Conservation (phyloP, 2,797 vertebrate genomes). For the Poeciliopsis presidionis region DNA sequence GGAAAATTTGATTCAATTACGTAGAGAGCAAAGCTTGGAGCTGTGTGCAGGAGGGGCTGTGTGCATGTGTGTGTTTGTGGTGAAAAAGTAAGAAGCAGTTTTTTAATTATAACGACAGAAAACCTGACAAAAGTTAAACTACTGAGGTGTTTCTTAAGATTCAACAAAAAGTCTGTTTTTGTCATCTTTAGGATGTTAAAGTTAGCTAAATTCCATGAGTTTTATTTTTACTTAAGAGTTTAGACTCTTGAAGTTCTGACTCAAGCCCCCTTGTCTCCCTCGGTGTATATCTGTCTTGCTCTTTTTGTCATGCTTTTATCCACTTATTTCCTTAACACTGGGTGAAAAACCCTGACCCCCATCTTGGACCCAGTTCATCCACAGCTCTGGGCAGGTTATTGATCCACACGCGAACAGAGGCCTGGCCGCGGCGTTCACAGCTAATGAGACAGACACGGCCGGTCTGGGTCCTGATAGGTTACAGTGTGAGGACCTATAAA, state of each 20-base stretch:
- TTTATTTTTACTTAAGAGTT: not conserved
- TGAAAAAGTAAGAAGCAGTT: constrained; percentile 21
- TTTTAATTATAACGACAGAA: constrained; percentile 33
- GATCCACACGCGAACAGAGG: constrained; percentile 54
- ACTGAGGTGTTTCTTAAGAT: not conserved
- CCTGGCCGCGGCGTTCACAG: constrained; percentile 51
- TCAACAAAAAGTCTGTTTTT: not conserved
- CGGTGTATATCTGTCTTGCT: constrained; percentile 19
- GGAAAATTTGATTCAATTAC: constrained; percentile 71
- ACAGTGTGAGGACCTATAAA: constrained; percentile 54
- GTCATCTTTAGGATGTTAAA: not conserved
- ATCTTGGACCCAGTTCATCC: constrained; percentile 63
- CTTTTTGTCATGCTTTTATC: constrained; percentile 66
- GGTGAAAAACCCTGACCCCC: constrained; percentile 68
- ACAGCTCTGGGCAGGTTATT: constrained; percentile 72
- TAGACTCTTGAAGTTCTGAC: not conserved
- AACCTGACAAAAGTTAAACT: constrained; percentile 5
- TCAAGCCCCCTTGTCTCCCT: constrained; percentile 14
- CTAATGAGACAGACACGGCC: constrained; percentile 68
- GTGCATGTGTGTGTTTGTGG: not conserved
- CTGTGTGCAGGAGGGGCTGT: constrained; percentile 37
- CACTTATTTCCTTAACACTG: constrained; percentile 66
- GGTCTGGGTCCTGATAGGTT: constrained; percentile 46
- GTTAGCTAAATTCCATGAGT: not conserved
- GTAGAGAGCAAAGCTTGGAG: constrained; percentile 47